Base-by-base conservation (phyloP, 2,797 vertebrate genomes). In the Odontamblyopus rebecca region DNA sequence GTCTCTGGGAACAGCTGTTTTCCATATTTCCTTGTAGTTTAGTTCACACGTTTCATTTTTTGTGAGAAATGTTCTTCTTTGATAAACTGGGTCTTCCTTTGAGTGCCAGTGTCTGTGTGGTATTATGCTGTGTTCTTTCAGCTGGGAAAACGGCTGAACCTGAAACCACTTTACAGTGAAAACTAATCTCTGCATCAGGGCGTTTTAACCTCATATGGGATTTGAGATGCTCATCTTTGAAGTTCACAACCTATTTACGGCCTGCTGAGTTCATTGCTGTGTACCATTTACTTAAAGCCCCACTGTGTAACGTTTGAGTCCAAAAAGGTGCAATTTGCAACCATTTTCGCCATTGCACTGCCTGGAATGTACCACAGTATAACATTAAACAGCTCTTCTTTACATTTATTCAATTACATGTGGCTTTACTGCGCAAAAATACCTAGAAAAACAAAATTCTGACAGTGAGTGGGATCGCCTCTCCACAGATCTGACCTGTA, bases 181-280 rank as follows among this genome's bases (percentile, higher is more conserved):
- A 89, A 89, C 77, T 72, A 85, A 85, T 90, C 81, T 88, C 69
- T 72, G 60, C 82, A 88, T 91, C 89, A 82, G 86, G 86, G 86
- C 76, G 81, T 91, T 87, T 85, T 84, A 81, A 80, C 83, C 82
- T 88, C 70, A 82, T 80, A 81, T 51, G 54, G 73, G 65, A 88
- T 78, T 73, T 85, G 78, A 79, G 71, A 82, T 16, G 15, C 56
- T 76, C 0, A 0, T 51, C 75, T 84, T 91, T 89, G 81, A 88
- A 86, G 75, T 53, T 73, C 76, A 72, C 68, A 59, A 7, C 67
- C 54, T 44, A 73, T 75, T 79, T 81, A 78, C 82, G 38, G 71
- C 51, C 41, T 48, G 73, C 72, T 76, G 23, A 2, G 30, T 59
- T 13, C 63, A 35, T 23, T 23, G 23, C 23, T 23, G 23, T 23